Conservation (phyloP, 2,113 vertebrate species). For the Herpailurus yagouaroundi region DNA sequence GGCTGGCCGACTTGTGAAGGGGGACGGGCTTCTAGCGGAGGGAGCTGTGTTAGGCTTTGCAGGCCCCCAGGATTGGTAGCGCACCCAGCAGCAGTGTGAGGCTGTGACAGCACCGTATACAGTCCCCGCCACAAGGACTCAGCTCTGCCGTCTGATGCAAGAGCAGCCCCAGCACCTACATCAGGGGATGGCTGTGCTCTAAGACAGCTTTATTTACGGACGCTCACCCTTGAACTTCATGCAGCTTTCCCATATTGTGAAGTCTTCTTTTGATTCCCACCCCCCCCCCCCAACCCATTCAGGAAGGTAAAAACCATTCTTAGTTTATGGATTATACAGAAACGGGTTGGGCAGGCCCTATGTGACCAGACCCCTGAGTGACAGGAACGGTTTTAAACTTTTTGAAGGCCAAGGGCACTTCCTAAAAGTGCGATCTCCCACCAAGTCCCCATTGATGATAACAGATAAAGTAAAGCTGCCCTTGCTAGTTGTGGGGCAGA, state of each 20-base stretch:
- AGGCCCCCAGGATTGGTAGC: fast-evolving
- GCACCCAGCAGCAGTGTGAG: not conserved
- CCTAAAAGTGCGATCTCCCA: not conserved
- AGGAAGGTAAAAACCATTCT: not conserved
- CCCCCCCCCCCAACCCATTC: not conserved
- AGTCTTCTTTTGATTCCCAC: not conserved
- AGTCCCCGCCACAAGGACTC: fast-evolving
- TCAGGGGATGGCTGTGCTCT: fast-evolving
- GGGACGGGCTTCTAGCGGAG: not conserved
- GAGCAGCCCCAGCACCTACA: fast-evolving
- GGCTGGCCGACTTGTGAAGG: not conserved
- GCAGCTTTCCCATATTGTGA: not conserved
- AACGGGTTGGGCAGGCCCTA: not conserved
- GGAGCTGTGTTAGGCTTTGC: not conserved
- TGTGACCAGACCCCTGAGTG: not conserved
- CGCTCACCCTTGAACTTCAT: not conserved
- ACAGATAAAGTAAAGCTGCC: not conserved
- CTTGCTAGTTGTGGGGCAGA: not conserved
- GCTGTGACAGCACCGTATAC: fast-evolving
- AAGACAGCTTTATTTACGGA: fast-evolving
- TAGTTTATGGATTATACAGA: not conserved
- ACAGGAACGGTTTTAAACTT: not conserved
- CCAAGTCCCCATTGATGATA: not conserved
- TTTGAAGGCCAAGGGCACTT: not conserved
- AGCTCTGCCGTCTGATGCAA: fast-evolving